Conservation (phyloP, 1,140 invertebrate species). For the Bombus breviceps region DNA sequence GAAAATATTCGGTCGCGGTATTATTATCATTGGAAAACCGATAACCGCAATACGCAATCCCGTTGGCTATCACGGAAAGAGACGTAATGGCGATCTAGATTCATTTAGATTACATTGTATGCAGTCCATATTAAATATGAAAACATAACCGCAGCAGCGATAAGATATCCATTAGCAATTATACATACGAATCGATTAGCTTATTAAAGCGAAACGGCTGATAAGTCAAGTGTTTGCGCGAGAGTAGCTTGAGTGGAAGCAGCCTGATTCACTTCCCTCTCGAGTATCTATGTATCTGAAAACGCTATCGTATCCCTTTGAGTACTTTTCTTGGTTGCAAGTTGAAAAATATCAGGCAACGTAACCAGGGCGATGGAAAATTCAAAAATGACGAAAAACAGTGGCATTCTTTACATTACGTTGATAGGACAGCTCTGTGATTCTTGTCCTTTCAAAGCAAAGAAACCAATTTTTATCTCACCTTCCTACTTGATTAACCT, state of each 20-base stretch:
- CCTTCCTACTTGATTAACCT: neutral
- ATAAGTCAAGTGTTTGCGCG: neutral
- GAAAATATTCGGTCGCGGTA: neutral
- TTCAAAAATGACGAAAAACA: no score
- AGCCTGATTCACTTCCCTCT: conserved; percentile 40
- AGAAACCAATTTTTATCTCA: neutral
- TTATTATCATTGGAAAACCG: conserved; percentile 1
- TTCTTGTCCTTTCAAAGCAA: neutral
- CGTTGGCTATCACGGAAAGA: conserved; percentile 1
- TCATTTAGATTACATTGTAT: conserved; percentile 33
- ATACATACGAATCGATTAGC: conserved; percentile 21
- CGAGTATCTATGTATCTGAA: conserved; percentile 43
- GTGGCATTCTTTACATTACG: neutral
- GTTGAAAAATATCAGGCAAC: neutral
- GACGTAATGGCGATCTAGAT: conserved; percentile 27
- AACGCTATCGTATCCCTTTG: neutral
- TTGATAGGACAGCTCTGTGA: neutral
- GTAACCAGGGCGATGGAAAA: neutral
- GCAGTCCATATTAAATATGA: neutral
- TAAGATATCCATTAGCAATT: conserved; percentile 49
- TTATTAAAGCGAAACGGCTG: conserved; percentile 34
- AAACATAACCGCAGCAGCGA: neutral
- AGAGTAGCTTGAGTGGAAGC: no score
- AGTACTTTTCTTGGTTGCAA: neutral
- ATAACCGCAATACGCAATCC: neutral